phyloP scores from a whole-genome alignment of 23 tunicate genomes.

The Diplosoma virens region DNA sequence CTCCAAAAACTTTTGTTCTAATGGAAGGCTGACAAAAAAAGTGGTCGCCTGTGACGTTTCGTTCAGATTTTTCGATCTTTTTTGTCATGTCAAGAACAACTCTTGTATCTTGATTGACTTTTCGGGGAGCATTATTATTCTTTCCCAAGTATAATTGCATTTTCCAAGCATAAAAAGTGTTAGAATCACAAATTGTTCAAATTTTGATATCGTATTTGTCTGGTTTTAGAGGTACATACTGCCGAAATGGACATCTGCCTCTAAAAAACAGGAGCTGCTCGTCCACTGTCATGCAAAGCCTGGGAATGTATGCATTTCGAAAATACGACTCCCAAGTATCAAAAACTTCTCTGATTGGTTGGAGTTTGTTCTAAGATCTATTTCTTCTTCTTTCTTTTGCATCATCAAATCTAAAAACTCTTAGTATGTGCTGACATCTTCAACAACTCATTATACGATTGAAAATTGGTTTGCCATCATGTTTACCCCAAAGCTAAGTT shows the following conservation, averaged over 20 bases:
- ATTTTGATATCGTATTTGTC: slow-evolving; percentile 16
- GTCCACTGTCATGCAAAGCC: slow-evolving; percentile 5
- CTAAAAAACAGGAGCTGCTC: background rate
- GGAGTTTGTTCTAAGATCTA: slow-evolving; percentile 4
- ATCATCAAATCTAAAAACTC: slow-evolving; percentile 6
- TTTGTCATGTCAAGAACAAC: slow-evolving; percentile 18
- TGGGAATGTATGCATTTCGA: background rate
- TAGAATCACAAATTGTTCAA: slow-evolving; percentile 1
- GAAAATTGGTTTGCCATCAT: background rate
- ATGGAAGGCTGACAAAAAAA: slow-evolving; percentile 1
- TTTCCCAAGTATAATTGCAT: slow-evolving; percentile 13
- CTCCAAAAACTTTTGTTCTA: background rate
- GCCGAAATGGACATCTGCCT: slow-evolving; percentile 14
- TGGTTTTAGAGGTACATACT: slow-evolving; percentile 5
- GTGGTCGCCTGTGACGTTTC: background rate
- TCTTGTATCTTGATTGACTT: slow-evolving; percentile 3
- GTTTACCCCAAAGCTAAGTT: slow-evolving; percentile 1
- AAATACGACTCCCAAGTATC: background rate
- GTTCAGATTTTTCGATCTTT: slow-evolving; percentile 8
- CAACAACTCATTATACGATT: background rate
- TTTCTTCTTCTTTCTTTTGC: slow-evolving; percentile 12
- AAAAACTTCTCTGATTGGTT: slow-evolving; percentile 11
- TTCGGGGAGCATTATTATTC: background rate
- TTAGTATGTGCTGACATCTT: slow-evolving; percentile 7
- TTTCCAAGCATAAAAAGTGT: slow-evolving; percentile 13